A percentile compares a stretch with the other conserved stretches of the same genome.
These are phyloP conservation scores for Chroicocephalus ridibundus DNA, from an alignment of 2,113 vertebrate genomes.

Conservation along the genomic window DNA sequence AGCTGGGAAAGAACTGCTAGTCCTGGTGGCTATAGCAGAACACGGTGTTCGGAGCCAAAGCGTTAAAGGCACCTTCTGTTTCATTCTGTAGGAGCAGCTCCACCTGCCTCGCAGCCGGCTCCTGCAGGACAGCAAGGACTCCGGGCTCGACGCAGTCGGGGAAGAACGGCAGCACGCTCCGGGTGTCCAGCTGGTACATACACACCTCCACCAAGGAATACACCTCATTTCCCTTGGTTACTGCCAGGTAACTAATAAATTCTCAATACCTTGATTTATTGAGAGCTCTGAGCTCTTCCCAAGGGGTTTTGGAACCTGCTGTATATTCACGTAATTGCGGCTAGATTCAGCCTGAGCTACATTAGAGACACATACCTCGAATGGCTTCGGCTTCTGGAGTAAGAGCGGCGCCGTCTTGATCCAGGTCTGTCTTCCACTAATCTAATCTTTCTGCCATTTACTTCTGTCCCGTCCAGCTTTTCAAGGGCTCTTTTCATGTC, in stretches of 20 bases:
- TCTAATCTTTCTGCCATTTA: slow-evolving; percentile 95
- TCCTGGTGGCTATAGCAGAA: not conserved
- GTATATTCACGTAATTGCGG: not conserved
- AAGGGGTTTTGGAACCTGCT: not conserved
- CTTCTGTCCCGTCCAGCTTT: slow-evolving; percentile 94
- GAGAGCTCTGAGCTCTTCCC: not conserved
- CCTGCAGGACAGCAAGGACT: not conserved
- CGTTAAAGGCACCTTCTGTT: slow-evolving; percentile 7
- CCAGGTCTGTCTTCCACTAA: slow-evolving; percentile 95
- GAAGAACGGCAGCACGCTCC: not conserved
- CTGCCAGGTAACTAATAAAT: not conserved
- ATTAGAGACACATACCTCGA: slow-evolving; percentile 77
- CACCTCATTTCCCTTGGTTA: not conserved
- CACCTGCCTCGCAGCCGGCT: not conserved
- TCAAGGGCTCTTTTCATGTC: slow-evolving; percentile 98
- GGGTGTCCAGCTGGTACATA: not conserved
- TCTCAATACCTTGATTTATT: not conserved
- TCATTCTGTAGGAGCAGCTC: not conserved
- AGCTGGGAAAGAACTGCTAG: not conserved
- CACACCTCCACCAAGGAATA: not conserved
- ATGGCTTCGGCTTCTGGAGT: slow-evolving; percentile 90
- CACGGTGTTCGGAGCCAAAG: not conserved
- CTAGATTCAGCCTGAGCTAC: not conserved
- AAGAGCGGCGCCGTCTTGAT: slow-evolving; percentile 86
- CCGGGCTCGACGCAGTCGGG: rapidly evolving